These are phyloP conservation scores for Listronotus oregonensis DNA, from an alignment of 1,140 invertebrate species.

Conservation along the genomic window DNA sequence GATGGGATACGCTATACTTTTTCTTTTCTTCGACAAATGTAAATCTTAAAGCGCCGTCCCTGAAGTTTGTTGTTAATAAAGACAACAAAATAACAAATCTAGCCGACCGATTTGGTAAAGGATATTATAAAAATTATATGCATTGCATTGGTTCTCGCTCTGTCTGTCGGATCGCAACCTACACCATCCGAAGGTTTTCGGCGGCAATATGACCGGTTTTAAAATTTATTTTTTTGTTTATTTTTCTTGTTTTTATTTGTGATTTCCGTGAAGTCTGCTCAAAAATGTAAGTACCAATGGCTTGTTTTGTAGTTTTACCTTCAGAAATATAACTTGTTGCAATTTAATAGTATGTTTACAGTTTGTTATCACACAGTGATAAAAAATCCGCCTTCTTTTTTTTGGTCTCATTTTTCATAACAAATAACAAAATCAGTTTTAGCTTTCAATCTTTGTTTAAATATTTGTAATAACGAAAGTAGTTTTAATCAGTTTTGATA, in stretches of 20 bases:
- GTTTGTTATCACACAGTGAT: too few relatives aligned
- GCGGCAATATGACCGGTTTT: slow-evolving; percentile 26
- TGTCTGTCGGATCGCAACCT: slow-evolving; percentile 2
- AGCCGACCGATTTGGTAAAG: slow-evolving; percentile 20
- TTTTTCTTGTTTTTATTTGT: not conserved
- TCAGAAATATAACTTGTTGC: too few relatives aligned
- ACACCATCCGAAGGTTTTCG: slow-evolving; percentile 8
- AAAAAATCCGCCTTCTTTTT: too few relatives aligned
- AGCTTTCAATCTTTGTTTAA: too few relatives aligned
- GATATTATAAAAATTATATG: slow-evolving; percentile 15
- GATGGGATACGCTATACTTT: too few relatives aligned
- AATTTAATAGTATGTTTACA: too few relatives aligned
- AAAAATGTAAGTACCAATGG: slow-evolving; percentile 14
- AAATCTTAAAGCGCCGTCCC: not conserved
- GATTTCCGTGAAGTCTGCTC: not conserved
- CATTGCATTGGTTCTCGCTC: slow-evolving; percentile 5
- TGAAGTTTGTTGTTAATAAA: slow-evolving; percentile 15
- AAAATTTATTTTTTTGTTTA: not conserved
- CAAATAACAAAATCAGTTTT: too few relatives aligned
- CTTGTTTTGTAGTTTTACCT: too few relatives aligned
- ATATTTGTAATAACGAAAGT: too few relatives aligned
- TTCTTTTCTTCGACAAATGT: not conserved
- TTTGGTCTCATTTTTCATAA: too few relatives aligned
- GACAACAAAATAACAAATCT: slow-evolving; percentile 23
- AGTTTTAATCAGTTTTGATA: too few relatives aligned